phyloP scores from a whole-genome alignment of 2,888 invertebrate species.

The Meta bourneti region DNA sequence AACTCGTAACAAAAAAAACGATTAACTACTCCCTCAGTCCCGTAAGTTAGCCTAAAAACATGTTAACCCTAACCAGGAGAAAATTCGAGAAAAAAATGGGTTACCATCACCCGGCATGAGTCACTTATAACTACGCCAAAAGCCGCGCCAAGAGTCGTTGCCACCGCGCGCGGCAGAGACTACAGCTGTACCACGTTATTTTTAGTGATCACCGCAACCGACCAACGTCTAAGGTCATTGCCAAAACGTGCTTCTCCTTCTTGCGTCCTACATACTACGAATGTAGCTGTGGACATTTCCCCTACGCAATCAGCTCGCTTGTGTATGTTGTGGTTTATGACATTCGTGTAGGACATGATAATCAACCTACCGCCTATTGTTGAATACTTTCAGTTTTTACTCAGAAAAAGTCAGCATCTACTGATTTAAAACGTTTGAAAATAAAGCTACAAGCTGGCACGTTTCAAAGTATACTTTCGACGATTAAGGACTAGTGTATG shows the following conservation, averaged over 20 bases:
- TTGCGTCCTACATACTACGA: conserved; percentile 69
- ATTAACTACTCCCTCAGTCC: too few relatives aligned
- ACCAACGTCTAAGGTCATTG: conserved; percentile 71
- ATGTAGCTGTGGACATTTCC: conserved; percentile 56
- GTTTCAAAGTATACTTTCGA: conserved; percentile 71
- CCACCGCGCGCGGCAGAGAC: too few relatives aligned
- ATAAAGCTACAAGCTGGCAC: conserved; percentile 73
- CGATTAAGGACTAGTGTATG: conserved; percentile 74
- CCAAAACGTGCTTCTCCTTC: conserved; percentile 73
- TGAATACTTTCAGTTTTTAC: conserved; percentile 28
- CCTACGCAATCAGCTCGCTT: conserved; percentile 60
- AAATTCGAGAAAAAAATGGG: too few relatives aligned
- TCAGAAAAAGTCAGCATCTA: neutral
- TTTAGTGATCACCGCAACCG: conserved; percentile 46
- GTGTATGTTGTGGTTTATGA: conserved; percentile 69
- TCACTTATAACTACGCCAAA: too few relatives aligned
- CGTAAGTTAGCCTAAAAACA: too few relatives aligned
- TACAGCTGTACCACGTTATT: too few relatives aligned
- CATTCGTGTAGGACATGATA: conserved; percentile 64
- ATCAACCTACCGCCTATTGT: conserved; percentile 26
- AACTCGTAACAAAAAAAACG: too few relatives aligned
- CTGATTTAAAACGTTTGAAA: conserved; percentile 16
- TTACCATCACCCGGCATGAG: too few relatives aligned
- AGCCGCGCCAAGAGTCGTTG: too few relatives aligned
- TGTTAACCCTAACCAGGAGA: too few relatives aligned